Conservation (phyloP, 2,888 invertebrate species). For the Drosophila mayaguana region DNA sequence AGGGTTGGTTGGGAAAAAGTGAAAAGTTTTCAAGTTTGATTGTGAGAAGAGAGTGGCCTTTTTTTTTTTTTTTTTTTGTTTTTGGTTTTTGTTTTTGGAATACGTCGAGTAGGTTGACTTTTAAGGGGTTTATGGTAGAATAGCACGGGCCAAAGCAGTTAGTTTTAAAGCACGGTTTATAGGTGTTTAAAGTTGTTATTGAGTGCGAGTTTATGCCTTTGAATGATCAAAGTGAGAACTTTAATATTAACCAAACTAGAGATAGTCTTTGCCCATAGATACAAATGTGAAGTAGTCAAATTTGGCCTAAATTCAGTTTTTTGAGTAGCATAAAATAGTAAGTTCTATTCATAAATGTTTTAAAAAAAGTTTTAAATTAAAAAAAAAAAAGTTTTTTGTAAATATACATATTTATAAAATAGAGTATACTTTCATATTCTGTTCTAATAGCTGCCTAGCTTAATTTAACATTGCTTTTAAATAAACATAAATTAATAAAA, state of each 20-base stretch:
- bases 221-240: neutral
- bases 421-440: too few species aligned
- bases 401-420: too few species aligned
- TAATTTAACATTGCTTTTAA: too few species aligned
- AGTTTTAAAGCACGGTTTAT: conserved; percentile 16
- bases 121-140: conserved; percentile 36
- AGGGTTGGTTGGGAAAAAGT: conserved; percentile 28
- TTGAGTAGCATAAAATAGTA: neutral
- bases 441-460: too few species aligned
- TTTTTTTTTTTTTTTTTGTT: conserved; percentile 18
- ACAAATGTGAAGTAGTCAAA: neutral
- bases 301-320: neutral
- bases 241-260: neutral
- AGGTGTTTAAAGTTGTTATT: conserved; percentile 20
- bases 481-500: too few species aligned
- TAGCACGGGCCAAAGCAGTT: conserved; percentile 7
- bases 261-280: neutral
- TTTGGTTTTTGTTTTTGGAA: conserved; percentile 2
- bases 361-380: too few species aligned
- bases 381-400: too few species aligned
- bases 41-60: conserved; percentile 25
- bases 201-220: neutral
- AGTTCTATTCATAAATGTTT: neutral
- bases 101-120: conserved; percentile 50
- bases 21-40: conserved; percentile 48